Percentiles rank a stretch among this genome's conserved stretches.
Conservation (phyloP, 2,797 vertebrate genomes). For the Acrossocheilus fasciatus region DNA sequence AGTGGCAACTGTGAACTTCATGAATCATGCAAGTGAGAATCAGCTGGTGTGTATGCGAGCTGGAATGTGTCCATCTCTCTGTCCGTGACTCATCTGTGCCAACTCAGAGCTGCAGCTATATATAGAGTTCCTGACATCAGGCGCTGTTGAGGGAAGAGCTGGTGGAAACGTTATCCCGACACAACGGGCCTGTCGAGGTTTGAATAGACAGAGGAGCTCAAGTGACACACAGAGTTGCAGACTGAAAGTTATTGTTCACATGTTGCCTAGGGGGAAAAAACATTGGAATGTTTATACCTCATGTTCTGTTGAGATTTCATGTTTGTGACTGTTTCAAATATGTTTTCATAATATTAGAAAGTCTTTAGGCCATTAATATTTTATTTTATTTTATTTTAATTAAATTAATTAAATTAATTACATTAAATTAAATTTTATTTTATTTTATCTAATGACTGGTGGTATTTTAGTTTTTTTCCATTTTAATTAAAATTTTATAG, state of each 20-base stretch:
- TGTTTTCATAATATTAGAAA: background rate
- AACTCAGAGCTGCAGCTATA: conserved; percentile 54
- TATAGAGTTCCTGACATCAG: conserved; percentile 61
- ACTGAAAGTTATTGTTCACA: conserved; percentile 38
- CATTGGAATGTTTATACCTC: background rate
- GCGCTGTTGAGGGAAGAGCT: conserved; percentile 44
- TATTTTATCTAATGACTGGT: too few species aligned
- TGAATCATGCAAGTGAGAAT: conserved; percentile 43
- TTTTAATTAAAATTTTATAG: background rate
- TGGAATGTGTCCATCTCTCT: conserved; percentile 41
- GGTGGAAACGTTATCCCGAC: conserved; percentile 55
- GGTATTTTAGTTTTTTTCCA: too few species aligned
- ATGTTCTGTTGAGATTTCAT: background rate
- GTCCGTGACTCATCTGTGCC: conserved; percentile 34
- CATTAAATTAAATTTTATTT: background rate
- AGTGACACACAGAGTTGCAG: conserved; percentile 42
- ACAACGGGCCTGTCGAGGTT: conserved; percentile 51
- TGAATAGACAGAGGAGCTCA: conserved; percentile 58
- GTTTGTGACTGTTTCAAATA: background rate
- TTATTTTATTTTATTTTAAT: background rate
- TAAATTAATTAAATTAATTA: too few species aligned
- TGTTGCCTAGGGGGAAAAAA: background rate
- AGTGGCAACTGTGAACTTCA: conserved; percentile 35
- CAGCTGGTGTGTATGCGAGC: conserved; percentile 16
- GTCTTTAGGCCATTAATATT: background rate